phyloP scores from a whole-genome alignment of 2,797 vertebrate species.

The Gymnoscopelus braueri region DNA sequence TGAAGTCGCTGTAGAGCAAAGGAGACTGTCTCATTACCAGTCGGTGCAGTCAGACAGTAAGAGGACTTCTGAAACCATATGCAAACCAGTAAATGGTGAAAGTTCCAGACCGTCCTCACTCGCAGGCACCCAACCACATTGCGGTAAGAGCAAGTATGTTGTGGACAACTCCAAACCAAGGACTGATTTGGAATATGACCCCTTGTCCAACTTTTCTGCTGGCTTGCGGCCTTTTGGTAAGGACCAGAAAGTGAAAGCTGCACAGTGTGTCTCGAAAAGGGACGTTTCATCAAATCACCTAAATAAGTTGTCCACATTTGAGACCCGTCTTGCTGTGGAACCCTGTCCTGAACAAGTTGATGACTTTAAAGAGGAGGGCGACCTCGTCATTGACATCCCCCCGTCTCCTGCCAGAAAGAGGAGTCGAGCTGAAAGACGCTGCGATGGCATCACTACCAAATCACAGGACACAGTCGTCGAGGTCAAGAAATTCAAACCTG shows the following conservation, averaged over 20 bases:
- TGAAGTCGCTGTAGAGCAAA: slow-evolving; percentile 81
- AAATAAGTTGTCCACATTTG: neutral
- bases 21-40: slow-evolving; percentile 73
- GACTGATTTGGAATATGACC: slow-evolving; percentile 83
- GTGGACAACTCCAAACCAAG: slow-evolving; percentile 78
- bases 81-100: slow-evolving; percentile 43
- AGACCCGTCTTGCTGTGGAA: neutral
- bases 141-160: slow-evolving; percentile 72
- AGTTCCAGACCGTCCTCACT: slow-evolving; percentile 21
- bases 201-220: slow-evolving; percentile 83
- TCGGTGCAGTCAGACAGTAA: slow-evolving; percentile 48
- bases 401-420: slow-evolving; percentile 45
- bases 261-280: slow-evolving; percentile 41
- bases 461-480: neutral
- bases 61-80: slow-evolving; percentile 8
- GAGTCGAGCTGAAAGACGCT: slow-evolving; percentile 5
- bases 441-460: neutral
- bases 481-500: neutral
- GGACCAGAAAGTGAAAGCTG: slow-evolving; percentile 38
- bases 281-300: slow-evolving; percentile 5
- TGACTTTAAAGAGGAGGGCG: slow-evolving; percentile 75
- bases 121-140: slow-evolving; percentile 1
- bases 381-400: slow-evolving; percentile 78
- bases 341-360: slow-evolving; percentile 60
- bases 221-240: slow-evolving; percentile 61